Evolutionary conservation across 1,140 invertebrate genomes (phyloP).

Genomic region (Andricus grossulariae): DNA sequence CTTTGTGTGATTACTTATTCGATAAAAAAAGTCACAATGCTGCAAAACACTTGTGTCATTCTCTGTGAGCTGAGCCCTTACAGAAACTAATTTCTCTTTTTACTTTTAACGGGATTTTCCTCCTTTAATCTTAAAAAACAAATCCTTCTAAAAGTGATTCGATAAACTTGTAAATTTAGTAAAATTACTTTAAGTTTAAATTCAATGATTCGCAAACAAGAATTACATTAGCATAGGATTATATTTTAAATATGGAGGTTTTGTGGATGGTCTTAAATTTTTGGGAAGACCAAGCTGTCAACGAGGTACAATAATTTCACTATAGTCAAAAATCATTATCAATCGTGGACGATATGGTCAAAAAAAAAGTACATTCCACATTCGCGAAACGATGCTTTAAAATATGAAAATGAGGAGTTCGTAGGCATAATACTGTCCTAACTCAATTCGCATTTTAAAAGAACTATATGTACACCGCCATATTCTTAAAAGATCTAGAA

Average conservation of each 20-base stretch:
- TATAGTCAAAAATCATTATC: neutral
- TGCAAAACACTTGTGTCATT: conserved; percentile 9
- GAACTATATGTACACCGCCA: conserved; percentile 3
- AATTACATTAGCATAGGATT: too few relatives aligned
- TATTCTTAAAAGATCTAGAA: conserved; percentile 37
- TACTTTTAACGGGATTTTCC: neutral
- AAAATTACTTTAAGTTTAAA: too few relatives aligned
- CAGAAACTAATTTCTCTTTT: conserved; percentile 25
- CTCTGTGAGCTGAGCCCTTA: too few relatives aligned
- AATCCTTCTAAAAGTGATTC: conserved; percentile 34
- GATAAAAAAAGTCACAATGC: neutral
- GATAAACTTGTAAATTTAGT: neutral
- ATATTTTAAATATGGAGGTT: too few relatives aligned
- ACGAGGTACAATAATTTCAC: too few relatives aligned
- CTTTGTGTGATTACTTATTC: conserved; percentile 8
- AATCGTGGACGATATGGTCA: neutral
- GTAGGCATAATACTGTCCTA: conserved; percentile 25
- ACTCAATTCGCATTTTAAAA: neutral
- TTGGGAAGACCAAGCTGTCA: too few relatives aligned
- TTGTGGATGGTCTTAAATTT: too few relatives aligned
- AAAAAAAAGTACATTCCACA: conserved; percentile 13
- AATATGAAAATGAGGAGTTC: conserved; percentile 21
- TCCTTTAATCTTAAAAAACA: conserved; percentile 36
- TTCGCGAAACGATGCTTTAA: conserved; percentile 21
- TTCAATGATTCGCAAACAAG: too few relatives aligned